Percentiles rank a stretch among this genome's conserved stretches.
phyloP scores from a whole-genome alignment of 2,797 vertebrate species.

The Acipenser ruthenus region DNA sequence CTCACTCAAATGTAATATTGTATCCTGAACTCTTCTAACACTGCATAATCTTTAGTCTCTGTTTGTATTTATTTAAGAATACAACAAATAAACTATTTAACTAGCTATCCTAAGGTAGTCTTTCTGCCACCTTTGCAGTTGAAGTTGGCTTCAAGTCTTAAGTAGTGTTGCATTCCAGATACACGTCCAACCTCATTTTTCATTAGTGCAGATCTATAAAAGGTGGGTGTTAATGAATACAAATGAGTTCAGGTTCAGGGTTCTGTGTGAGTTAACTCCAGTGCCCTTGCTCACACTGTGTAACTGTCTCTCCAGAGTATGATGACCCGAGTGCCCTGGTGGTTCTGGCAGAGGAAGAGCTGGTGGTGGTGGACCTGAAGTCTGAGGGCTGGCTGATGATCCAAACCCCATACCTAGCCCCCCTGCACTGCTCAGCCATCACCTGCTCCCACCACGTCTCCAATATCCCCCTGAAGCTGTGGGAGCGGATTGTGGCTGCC shows the following conservation, averaged over 20 bases:
- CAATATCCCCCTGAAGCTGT: slow-evolving; percentile 88
- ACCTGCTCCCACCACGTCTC: slow-evolving; percentile 95
- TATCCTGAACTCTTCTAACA: too few relatives aligned
- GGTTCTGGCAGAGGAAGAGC: slow-evolving; percentile 91
- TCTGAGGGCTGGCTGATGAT: slow-evolving; percentile 82
- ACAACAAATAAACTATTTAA: too few relatives aligned
- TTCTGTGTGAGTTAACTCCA: background rate
- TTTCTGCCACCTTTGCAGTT: too few relatives aligned
- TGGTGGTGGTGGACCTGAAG: slow-evolving; percentile 86
- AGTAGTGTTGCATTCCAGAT: too few relatives aligned
- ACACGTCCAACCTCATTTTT: too few relatives aligned
- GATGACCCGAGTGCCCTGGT: slow-evolving; percentile 79
- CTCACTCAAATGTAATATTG: too few relatives aligned
- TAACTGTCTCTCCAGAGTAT: slow-evolving; percentile 38
- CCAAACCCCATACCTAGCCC: slow-evolving; percentile 87
- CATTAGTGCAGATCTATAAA: too few relatives aligned
- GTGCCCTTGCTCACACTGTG: background rate
- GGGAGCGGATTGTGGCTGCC: slow-evolving; percentile 77
- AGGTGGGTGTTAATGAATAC: too few relatives aligned
- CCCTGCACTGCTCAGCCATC: slow-evolving; percentile 94
- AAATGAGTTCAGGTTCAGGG: background rate
- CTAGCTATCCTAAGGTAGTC: too few relatives aligned
- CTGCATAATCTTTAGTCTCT: too few relatives aligned
- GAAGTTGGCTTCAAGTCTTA: too few relatives aligned
- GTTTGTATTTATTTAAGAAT: too few relatives aligned